phyloP scores from a whole-genome alignment of 2,797 vertebrate species.

The Peromyscus attwateri region DNA sequence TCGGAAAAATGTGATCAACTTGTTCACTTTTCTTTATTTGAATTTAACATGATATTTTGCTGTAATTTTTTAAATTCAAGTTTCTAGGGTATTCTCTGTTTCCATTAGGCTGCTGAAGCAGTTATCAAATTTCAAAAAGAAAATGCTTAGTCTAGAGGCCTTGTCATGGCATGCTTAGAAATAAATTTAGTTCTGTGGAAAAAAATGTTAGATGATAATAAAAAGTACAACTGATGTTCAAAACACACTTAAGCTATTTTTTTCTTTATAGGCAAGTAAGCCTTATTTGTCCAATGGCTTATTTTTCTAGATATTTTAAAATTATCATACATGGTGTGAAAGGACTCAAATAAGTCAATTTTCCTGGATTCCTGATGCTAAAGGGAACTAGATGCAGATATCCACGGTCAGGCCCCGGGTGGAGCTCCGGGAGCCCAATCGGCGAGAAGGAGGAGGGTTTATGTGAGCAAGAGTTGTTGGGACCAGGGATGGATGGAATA shows the following conservation, averaged over 20 bases:
- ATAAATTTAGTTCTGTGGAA: neutral
- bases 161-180: neutral
- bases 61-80: slow-evolving; percentile 45
- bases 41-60: slow-evolving; percentile 15
- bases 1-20: slow-evolving; percentile 10
- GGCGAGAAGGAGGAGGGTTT: no score
- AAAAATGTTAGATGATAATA: neutral
- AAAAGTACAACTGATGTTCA: neutral
- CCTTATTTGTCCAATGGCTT: neutral
- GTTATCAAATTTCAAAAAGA: slow-evolving; percentile 1
- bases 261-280: neutral
- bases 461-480: no score
- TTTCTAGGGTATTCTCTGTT: neutral
- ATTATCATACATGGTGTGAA: neutral
- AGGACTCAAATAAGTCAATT: neutral
- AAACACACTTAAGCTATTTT: neutral
- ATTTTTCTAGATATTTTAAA: slow-evolving; percentile 32
- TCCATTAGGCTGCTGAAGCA: neutral
- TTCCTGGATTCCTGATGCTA: neutral
- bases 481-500: no score
- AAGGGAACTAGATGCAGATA: no score
- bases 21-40: slow-evolving; percentile 5
- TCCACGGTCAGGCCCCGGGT: no score
- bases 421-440: no score
- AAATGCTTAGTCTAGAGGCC: neutral